Percentiles rank a stretch among this genome's conserved stretches.
phyloP scores from a whole-genome alignment of 2,113 vertebrate species.

The Cyprinus carpio region DNA sequence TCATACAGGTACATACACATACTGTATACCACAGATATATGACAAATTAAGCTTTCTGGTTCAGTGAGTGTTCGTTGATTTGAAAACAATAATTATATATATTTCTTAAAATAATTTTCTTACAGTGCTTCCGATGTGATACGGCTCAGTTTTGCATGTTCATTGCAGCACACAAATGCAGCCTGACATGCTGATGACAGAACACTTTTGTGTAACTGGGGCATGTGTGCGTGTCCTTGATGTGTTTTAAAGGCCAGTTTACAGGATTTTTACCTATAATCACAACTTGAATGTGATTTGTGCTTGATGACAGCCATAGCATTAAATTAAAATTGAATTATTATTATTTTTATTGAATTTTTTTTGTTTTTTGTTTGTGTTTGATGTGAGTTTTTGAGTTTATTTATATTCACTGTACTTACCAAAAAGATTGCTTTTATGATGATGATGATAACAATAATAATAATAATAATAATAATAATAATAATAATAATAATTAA shows the following conservation, averaged over 20 bases:
- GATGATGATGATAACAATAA: background rate
- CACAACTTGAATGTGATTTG: background rate
- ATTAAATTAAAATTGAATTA: background rate
- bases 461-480: background rate
- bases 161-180: conserved; percentile 60
- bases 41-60: background rate
- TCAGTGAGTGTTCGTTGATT: background rate
- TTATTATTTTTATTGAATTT: no score
- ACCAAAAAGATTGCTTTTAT: background rate
- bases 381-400: background rate
- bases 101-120: background rate
- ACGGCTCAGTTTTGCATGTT: background rate
- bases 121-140: background rate
- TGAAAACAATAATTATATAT: background rate
- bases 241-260: conserved; percentile 20
- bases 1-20: background rate
- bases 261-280: background rate
- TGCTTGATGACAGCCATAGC: background rate
- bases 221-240: conserved; percentile 32
- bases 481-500: no score
- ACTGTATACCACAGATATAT: background rate
- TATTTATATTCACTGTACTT: background rate
- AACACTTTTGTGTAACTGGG: conserved; percentile 60
- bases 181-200: conserved; percentile 77
- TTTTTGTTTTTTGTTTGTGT: background rate